Percentiles rank a stretch among this genome's conserved stretches.
These are phyloP conservation scores for Lasius platythorax DNA, from an alignment of 2,888 invertebrate genomes.

Conservation along the genomic window DNA sequence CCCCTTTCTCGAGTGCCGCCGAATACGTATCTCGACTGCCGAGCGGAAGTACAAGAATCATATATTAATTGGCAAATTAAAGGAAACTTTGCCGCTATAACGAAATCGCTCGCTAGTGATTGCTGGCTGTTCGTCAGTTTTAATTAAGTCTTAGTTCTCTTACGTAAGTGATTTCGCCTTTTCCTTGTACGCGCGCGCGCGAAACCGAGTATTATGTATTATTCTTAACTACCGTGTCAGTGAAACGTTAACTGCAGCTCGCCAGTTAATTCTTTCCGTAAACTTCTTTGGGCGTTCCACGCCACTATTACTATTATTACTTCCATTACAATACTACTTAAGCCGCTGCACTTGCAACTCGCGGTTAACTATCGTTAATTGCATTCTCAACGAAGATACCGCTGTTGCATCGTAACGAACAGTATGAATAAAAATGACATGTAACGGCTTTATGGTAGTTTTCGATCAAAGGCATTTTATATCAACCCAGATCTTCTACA, in stretches of 20 bases:
- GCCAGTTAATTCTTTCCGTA: constrained; percentile 45
- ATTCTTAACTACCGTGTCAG: constrained; percentile 23
- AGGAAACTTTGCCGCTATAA: constrained; percentile 55
- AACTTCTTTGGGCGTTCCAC: constrained; percentile 27
- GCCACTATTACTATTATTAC: not conserved
- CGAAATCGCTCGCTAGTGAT: constrained; percentile 46
- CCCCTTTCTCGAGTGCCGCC: constrained; percentile 3
- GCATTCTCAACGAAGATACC: constrained; percentile 20
- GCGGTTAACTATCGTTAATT: constrained; percentile 36
- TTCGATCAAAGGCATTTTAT: not conserved
- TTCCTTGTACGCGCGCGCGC: constrained; percentile 23
- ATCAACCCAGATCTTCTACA: not conserved
- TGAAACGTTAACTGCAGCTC: constrained; percentile 36
- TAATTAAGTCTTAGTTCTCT: constrained; percentile 68
- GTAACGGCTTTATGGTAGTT: constrained; percentile 29
- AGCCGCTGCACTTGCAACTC: not conserved
- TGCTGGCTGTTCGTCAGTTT: constrained; percentile 66
- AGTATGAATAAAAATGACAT: constrained; percentile 36
- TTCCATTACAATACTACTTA: constrained; percentile 10
- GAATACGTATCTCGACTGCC: constrained; percentile 46
- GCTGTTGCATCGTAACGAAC: not conserved
- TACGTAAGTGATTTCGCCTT: constrained; percentile 62
- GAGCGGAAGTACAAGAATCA: constrained; percentile 52
- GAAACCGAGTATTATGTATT: constrained; percentile 37
- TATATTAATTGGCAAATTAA: constrained; percentile 64